phyloP scores from a whole-genome alignment of 2,797 vertebrate genomes.

The Leptodactylus fallax region DNA sequence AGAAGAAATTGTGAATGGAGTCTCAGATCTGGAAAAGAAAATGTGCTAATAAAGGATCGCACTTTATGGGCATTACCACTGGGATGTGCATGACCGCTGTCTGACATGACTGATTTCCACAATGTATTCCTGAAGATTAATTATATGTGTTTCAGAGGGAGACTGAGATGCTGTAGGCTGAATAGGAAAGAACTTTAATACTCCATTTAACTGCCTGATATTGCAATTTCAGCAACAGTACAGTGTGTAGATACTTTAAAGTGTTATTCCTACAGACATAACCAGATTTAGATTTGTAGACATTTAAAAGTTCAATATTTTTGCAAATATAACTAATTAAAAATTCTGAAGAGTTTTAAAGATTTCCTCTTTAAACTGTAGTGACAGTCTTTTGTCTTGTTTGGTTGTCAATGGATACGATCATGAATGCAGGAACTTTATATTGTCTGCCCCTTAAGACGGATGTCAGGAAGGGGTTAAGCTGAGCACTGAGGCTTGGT shows the following conservation, averaged over 20 bases:
- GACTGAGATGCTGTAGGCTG: background rate
- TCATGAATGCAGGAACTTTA: no score
- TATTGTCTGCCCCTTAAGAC: no score
- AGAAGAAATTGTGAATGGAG: background rate
- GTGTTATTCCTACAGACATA: no score
- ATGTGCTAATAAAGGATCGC: constrained; percentile 11
- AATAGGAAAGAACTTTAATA: background rate
- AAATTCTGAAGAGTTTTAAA: no score
- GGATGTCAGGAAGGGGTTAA: no score
- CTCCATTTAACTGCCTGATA: background rate
- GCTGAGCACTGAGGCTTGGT: no score
- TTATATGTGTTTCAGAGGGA: constrained; percentile 23
- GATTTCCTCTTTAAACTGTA: no score
- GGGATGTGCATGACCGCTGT: constrained; percentile 1
- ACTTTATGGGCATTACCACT: constrained; percentile 5
- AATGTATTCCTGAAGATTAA: constrained; percentile 39
- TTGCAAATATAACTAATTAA: no score
- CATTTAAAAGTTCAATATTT: no score
- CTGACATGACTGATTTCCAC: constrained; percentile 39
- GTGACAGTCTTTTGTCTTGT: no score
- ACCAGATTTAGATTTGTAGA: no score
- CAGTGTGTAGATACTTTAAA: background rate
- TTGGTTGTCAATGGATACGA: no score
- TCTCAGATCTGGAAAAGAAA: background rate
- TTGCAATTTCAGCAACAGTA: background rate